Evolutionary conservation across 2,113 vertebrate species (phyloP).

Genomic region (Protobothrops mucrosquamatus): DNA sequence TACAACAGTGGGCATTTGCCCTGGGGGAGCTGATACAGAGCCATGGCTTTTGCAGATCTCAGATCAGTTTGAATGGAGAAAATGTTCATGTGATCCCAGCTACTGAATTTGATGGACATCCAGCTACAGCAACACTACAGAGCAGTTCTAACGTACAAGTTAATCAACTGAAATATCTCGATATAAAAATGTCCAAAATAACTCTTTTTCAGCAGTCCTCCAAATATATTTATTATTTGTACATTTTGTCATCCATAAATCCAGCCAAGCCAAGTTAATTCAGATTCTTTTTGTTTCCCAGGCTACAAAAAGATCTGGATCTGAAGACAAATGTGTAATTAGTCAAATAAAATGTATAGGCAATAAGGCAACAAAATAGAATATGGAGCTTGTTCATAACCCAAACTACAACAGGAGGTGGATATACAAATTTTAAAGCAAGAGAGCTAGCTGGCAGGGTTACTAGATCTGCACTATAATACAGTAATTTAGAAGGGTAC

Average conservation of each 20-base stretch:
- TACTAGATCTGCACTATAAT: background rate
- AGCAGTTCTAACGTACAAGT: slow-evolving; percentile 17
- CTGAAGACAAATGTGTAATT: background rate
- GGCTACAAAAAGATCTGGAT: slow-evolving; percentile 6
- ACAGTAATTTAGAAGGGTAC: background rate
- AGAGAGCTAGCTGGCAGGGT: background rate
- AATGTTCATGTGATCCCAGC: background rate
- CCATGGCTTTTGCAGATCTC: background rate
- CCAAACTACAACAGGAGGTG: background rate
- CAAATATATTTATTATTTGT: slow-evolving; percentile 9
- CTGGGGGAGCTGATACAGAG: background rate
- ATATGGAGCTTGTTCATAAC: background rate
- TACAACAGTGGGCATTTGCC: background rate
- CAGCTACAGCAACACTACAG: background rate
- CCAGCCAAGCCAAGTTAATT: background rate
- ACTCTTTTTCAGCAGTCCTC: background rate
- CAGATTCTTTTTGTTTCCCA: background rate
- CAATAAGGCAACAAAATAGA: background rate
- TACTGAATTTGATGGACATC: background rate
- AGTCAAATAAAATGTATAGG: background rate
- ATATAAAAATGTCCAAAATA: background rate
- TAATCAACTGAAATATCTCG: background rate
- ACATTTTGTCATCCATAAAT: background rate
- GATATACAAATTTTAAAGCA: background rate
- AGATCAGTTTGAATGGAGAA: background rate